Conservation (phyloP, 2,113 vertebrate genomes). For the Alosa alosa region DNA sequence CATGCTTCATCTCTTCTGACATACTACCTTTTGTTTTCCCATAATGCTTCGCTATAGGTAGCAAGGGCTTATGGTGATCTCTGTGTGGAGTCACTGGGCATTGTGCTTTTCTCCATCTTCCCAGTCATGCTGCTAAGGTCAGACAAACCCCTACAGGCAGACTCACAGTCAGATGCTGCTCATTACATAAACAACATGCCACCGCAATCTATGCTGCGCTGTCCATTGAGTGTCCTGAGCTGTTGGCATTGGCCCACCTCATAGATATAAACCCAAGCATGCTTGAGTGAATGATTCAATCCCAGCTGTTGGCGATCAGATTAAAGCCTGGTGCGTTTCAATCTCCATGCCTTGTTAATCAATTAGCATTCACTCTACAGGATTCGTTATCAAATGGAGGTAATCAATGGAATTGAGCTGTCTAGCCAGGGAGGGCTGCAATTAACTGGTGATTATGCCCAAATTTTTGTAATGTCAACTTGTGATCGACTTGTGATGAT, state of each 20-base stretch:
- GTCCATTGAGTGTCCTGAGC: not conserved
- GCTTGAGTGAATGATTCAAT: not conserved
- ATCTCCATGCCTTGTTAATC: not conserved
- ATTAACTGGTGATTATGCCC: conserved; percentile 3
- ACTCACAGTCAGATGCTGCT: not conserved
- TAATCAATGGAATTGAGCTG: not conserved
- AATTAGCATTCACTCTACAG: not conserved
- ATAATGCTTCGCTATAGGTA: not conserved
- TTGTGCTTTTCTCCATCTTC: not conserved
- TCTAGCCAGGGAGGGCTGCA: not conserved
- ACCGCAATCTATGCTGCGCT: not conserved
- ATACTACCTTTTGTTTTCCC: not conserved
- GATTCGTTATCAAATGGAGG: not conserved
- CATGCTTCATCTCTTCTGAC: not conserved
- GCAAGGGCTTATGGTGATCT: not conserved
- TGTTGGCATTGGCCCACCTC: not conserved
- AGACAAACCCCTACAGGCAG: not conserved
- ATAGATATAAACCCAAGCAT: not conserved
- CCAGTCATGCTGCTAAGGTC: not conserved
- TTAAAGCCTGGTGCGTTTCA: not conserved
- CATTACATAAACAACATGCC: not conserved
- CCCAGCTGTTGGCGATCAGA: not conserved
- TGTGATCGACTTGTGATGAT: not conserved
- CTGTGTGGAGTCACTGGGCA: not conserved
- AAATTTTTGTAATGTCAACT: not conserved